A percentile compares a stretch with the other conserved stretches of the same genome.
These are phyloP conservation scores for Berghia stephanieae DNA, from an alignment of 1,140 invertebrate genomes.

Conservation along the genomic window DNA sequence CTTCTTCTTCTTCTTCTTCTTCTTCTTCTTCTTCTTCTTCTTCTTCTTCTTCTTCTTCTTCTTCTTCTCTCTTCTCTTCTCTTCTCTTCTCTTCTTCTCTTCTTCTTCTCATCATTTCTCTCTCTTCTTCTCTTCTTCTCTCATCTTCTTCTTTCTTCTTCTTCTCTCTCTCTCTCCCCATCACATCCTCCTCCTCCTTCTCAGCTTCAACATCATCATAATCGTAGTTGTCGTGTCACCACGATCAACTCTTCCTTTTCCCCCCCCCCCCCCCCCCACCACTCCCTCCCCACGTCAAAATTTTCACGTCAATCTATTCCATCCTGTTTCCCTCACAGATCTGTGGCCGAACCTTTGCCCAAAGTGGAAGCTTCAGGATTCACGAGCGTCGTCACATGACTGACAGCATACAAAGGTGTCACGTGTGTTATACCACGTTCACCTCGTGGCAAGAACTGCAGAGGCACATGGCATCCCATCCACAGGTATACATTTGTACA, in stretches of 20 bases:
- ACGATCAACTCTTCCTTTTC: no score
- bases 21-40: conserved; percentile 33
- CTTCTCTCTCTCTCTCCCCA: no score
- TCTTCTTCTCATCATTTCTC: no score
- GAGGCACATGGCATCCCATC: conserved; percentile 49
- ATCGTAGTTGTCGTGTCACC: no score
- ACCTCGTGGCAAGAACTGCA: conserved; percentile 50
- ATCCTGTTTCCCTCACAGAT: conserved; percentile 24
- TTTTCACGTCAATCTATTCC: no score
- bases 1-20: conserved; percentile 31
- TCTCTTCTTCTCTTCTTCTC: no score
- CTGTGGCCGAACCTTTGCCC: conserved; percentile 55
- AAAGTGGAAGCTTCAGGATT: conserved; percentile 55
- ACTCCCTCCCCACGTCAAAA: no score
- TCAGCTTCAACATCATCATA: no score
- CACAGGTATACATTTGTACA: conserved; percentile 40
- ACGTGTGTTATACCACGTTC: conserved; percentile 52
- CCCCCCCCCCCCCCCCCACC: no score
- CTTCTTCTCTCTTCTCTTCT: neutral
- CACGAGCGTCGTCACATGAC: conserved; percentile 55
- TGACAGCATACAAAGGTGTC: conserved; percentile 50
- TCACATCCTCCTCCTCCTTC: no score
- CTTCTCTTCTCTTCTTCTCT: no score
- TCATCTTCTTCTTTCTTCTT: no score
- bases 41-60: conserved; percentile 32